Base-by-base conservation (phyloP, 2,888 invertebrate genomes). In the Dicranocentrus wangi region DNA sequence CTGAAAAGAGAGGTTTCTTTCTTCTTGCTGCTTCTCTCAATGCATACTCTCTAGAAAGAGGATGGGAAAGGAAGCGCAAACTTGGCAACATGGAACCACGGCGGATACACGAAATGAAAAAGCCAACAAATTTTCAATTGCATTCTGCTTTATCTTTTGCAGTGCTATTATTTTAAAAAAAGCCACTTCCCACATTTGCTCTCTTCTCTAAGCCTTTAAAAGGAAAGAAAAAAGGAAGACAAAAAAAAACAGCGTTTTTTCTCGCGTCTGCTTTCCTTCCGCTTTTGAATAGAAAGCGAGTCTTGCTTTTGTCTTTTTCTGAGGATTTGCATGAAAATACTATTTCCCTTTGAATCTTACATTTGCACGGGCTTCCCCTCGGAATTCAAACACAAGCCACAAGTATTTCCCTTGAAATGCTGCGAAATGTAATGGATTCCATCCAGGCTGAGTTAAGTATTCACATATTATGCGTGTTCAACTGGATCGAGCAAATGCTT, bases 291-390 rank as follows among this genome's bases (percentile, higher is more conserved):
- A n/a, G n/a, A n/a, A n/a, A n/a, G 58, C 23, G 15, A 7, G 15
- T 7, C 53, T 53, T 13, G 66, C 51, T 66, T 58, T 68, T 58
- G 17, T 55, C 17, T 70, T 55, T 58, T 28, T 17, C 15, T 32
- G n/a, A 39, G 27, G 61, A 72, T 61, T 72, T 72, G 47, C 71
- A 72, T 72, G 47, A 61, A 72, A 61, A 60, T 47, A 13, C 28
- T 17, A n/a, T 72, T 72, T 61, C 13, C 42, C 21, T 61, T 60
- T 43, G 63, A 63, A 19, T 61, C 32, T 61, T 17, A 23, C 58
- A 58, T 10, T n/a, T 10, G 3, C 15, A 51, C 51, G 5, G n/a
- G 3, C 7, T 47, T 21, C 27, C 27, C 32, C 32, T 32, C 2
- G 53, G 10, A n/a, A n/a, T 17, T 39, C 7, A 13, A 39, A 13